Evolutionary conservation across 2,888 invertebrate genomes (phyloP), one percentile per base, ranked within the genome.

Genomic region (Eueremaeus valkanovi): DNA sequence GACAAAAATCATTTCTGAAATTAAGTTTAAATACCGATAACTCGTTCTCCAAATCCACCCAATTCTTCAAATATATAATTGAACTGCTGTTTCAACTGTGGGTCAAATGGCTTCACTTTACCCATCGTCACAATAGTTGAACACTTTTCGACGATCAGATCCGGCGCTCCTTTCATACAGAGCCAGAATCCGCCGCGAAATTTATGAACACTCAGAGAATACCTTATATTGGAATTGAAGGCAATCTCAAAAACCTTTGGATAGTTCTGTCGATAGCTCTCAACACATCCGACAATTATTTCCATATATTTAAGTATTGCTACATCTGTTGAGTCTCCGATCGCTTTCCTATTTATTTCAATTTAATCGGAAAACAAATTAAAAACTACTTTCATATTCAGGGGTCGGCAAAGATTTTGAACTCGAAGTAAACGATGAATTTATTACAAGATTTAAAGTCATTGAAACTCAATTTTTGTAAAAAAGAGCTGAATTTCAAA

Each of bases 41-140:
- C 92, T 76, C 93, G 87, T 83, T 94, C 93, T 31, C 93, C 94
- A 83, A 91, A 88, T 79, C 90, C 90, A 74, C 92, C 93, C 75
- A 95, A 83, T 82, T 90, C 90, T 75, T 89, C 86, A 82, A 93
- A 91, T 73, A 89, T 87, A 68, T 86, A 85, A 81, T 88, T 87
- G 27, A 90, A 84, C 72, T 86, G 85, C 73, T 86, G 85, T 79
- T 87, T 86, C 79, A 86, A 82, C 55, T 82, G 81, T 21, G 84
- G 84, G 78, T 83, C 83, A 63, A 91, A 81, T 81, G 78, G 80
- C 29, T 81, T 78, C 49, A 83, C 83, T 51, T 85, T 82, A 3
- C 87, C 88, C n/a, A 87, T 85, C 27, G 85, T 77, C 73, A 86
- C 81, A 74, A 89, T 87, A 5, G 86, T 86, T 0, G 86, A 84